Base-by-base conservation (phyloP, 2,888 invertebrate species). In the Clanis bilineata region DNA sequence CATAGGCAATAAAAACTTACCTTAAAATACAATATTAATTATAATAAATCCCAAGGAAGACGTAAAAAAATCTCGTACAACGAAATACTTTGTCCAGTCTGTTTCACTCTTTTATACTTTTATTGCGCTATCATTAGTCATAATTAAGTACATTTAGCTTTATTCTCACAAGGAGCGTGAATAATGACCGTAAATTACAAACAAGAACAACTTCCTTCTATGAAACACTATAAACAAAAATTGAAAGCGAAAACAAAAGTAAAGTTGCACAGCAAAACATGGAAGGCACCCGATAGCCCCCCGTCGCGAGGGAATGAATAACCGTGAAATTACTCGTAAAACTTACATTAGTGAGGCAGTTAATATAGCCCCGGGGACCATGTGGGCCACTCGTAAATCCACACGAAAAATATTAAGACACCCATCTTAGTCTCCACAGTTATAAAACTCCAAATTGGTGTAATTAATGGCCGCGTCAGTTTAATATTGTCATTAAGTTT, bases 301-400 rank as follows among this genome's bases (percentile, higher is more conserved):
- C 87, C 77, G 81, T 82, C 71, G 79, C 56, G 78, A 70, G 72
- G 69, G 80, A 85, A 86, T 85, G 87, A 86, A 83, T 82, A 86
- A 85, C 89, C 89, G 86, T 90, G 89, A 90, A 90, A 89, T 89
- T 83, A 85, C 83, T 88, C 90, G 83, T 90, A 89, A 90, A 90
- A 88, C 82, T 82, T 83, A 74, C 87, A 89, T 90, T 89, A 90
- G 87, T 79, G 72, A 73, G 81, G 79, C 82, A 78, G 82, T 88
- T 85, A 87, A 85, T 83, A 82, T 77, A 80, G 69, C 74, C 75
- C 75, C 76, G 73, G 77, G 76, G 80, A 83, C 85, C 88, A 89
- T 85, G 83, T 89, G 88, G 83, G 80, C 77, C 74, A 77, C 78
- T 83, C 85, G 76, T 89, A 86, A 87, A 85, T 73, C 76, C 72